Conservation (phyloP, 2,888 invertebrate species). For the Serripes groenlandicus region DNA sequence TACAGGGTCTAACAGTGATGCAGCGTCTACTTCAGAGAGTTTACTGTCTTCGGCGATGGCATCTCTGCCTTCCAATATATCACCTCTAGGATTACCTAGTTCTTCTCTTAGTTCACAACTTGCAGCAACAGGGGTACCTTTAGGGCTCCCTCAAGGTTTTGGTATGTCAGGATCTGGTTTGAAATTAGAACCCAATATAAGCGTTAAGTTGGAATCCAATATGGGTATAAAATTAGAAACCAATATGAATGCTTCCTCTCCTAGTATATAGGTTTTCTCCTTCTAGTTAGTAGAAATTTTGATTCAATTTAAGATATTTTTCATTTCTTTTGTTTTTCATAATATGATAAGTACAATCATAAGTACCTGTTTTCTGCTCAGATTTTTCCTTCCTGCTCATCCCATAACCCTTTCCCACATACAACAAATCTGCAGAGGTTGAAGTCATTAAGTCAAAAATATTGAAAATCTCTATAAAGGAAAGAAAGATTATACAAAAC, state of each 20-base stretch:
- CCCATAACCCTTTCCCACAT: too few species aligned
- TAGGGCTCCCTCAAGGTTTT: constrained; percentile 36
- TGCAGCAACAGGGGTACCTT: constrained; percentile 37
- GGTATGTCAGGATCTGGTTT: constrained; percentile 17
- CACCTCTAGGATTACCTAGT: constrained; percentile 24
- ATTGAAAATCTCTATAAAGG: too few species aligned
- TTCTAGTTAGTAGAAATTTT: neutral
- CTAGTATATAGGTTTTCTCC: constrained; percentile 39
- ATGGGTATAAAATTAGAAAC: constrained; percentile 39
- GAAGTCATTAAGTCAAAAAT: too few species aligned
- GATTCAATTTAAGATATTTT: neutral
- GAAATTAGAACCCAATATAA: constrained; percentile 19
- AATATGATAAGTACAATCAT: constrained; percentile 12
- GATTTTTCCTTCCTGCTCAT: too few species aligned
- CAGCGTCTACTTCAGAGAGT: constrained; percentile 56
- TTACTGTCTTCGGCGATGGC: neutral
- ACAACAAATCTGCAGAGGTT: too few species aligned
- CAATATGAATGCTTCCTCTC: constrained; percentile 36
- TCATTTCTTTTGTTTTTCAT: neutral
- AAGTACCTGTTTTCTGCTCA: constrained; percentile 11
- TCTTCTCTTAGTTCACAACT: constrained; percentile 29
- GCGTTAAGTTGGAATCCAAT: constrained; percentile 25
- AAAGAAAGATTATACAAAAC: too few species aligned
- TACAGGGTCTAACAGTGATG: constrained; percentile 57
- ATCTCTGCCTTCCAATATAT: constrained; percentile 11